Percentiles rank a stretch among this genome's conserved stretches.
Evolutionary conservation across 2,113 vertebrate species (phyloP).

Genomic region (Dicaeum eximium): DNA sequence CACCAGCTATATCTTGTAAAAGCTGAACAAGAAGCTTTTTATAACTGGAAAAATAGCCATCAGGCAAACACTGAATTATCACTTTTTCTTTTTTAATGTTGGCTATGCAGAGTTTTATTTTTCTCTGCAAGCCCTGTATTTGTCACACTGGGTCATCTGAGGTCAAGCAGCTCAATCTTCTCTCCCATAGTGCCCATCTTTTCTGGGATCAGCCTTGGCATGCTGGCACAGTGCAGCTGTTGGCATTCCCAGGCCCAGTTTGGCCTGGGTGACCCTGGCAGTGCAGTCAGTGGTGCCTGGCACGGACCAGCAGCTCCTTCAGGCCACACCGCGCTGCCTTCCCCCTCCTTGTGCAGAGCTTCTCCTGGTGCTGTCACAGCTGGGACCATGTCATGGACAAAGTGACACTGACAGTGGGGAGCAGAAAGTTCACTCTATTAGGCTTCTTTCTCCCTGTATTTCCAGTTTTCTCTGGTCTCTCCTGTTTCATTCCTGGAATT

Average conservation of each 20-base stretch:
- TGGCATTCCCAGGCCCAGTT: neutral
- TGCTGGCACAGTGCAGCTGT: neutral
- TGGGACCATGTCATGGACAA: neutral
- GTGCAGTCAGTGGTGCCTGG: neutral
- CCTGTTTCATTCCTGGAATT: neutral
- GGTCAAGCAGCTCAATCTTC: neutral
- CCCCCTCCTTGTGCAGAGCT: neutral
- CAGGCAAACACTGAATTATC: neutral
- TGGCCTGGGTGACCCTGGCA: neutral
- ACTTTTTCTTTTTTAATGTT: neutral
- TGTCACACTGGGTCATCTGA: neutral
- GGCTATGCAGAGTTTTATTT: neutral
- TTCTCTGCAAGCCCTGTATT: neutral
- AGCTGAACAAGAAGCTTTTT: neutral
- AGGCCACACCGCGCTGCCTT: accelerated
- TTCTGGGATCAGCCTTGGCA: neutral
- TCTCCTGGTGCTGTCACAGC: neutral
- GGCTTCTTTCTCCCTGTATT: neutral
- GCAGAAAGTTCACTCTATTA: neutral
- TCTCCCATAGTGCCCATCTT: neutral
- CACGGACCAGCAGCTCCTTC: neutral
- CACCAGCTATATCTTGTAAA: neutral
- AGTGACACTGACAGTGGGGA: neutral
- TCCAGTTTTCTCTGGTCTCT: neutral
- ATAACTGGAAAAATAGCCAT: neutral